Evolutionary conservation across 2,113 vertebrate genomes (phyloP).

Genomic region (Sebastes fasciatus): DNA sequence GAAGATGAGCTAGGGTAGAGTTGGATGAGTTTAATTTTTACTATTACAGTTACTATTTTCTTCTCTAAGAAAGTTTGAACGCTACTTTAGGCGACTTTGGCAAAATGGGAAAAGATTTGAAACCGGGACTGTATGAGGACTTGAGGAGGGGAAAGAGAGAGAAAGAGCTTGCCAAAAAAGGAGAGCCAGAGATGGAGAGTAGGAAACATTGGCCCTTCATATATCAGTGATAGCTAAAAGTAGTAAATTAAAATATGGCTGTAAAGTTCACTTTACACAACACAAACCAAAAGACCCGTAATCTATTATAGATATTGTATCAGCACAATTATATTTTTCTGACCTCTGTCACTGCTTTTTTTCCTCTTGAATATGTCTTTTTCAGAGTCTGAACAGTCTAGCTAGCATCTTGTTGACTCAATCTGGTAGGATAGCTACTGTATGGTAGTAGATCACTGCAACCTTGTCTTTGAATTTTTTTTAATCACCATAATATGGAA

Average conservation of each 20-base stretch:
- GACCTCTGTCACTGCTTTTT: neutral
- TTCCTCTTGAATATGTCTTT: neutral
- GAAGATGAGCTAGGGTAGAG: neutral
- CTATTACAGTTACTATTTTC: neutral
- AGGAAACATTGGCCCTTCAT: neutral
- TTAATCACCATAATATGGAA: neutral
- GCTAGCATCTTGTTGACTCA: neutral
- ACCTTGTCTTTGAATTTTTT: neutral
- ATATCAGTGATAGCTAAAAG: neutral
- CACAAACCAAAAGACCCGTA: neutral
- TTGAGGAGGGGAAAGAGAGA: neutral
- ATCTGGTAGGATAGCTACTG: neutral
- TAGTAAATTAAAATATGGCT: slow-evolving; percentile 1
- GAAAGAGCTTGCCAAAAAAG: neutral
- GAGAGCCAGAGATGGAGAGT: neutral
- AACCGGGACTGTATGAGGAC: neutral
- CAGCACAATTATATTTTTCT: too few species aligned
- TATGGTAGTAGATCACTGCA: neutral
- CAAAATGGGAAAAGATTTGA: neutral
- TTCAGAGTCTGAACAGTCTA: neutral
- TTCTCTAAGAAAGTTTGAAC: slow-evolving; percentile 25
- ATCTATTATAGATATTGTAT: neutral
- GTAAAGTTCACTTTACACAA: neutral
- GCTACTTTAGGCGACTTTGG: slow-evolving; percentile 16
- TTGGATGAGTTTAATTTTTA: slow-evolving; percentile 16